A percentile compares a stretch with the other conserved stretches of the same genome.
Evolutionary conservation across 1,140 invertebrate genomes (phyloP).

Genomic region (Drusus annulatus): DNA sequence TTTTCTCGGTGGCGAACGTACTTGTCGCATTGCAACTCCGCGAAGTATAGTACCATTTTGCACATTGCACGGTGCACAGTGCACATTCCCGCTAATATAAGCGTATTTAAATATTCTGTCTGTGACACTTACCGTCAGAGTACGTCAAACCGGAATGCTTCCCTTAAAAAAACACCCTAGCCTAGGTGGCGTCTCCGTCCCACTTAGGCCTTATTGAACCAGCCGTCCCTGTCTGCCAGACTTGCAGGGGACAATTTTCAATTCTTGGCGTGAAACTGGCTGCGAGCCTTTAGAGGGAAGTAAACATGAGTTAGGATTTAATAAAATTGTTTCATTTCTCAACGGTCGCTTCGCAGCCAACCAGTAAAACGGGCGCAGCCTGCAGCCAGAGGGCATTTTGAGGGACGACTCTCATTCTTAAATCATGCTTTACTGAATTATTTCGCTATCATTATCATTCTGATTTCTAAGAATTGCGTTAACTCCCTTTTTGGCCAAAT

Average conservation of each 20-base stretch:
- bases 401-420: too few relatives aligned
- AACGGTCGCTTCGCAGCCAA: not conserved
- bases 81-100: constrained; percentile 29
- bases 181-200: not conserved
- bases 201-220: not conserved
- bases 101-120: constrained; percentile 55
- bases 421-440: too few relatives aligned
- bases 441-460: too few relatives aligned
- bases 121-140: constrained; percentile 54
- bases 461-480: too few relatives aligned
- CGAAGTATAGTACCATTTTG: too few relatives aligned
- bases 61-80: not conserved
- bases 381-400: too few relatives aligned
- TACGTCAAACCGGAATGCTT: constrained; percentile 51
- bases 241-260: constrained; percentile 36
- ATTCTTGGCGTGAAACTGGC: constrained; percentile 51
- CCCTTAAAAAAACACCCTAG: constrained; percentile 36
- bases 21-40: not conserved
- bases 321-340: constrained; percentile 55
- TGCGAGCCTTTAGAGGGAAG: constrained; percentile 45
- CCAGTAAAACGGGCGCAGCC: too few relatives aligned
- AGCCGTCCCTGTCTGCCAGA: not conserved
- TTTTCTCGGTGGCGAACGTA: not conserved
- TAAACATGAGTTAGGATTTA: constrained; percentile 55
- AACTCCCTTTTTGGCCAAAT: too few relatives aligned